These are phyloP conservation scores for Drosophila subsilvestris DNA, from an alignment of 2,888 invertebrate genomes.

Conservation along the genomic window DNA sequence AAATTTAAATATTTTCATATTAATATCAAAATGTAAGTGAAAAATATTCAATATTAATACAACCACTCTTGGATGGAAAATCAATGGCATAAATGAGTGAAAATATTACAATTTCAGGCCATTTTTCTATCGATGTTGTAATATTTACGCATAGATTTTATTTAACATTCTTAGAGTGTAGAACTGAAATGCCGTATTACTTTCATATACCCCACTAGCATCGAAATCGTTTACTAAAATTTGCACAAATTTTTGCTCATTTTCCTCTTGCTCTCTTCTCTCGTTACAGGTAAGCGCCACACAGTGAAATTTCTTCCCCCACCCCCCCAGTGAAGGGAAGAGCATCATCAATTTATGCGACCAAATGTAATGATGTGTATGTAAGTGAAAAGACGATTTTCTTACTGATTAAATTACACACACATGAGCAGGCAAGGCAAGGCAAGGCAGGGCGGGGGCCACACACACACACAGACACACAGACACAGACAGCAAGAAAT, in stretches of 20 bases:
- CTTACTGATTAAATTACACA: constrained; percentile 70
- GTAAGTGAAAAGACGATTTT: constrained; percentile 68
- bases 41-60: too few species aligned
- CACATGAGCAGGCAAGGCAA: constrained; percentile 36
- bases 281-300: constrained; percentile 60
- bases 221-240: constrained; percentile 27
- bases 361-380: constrained; percentile 52
- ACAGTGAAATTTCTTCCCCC: constrained; percentile 19
- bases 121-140: too few species aligned
- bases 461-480: constrained; percentile 12
- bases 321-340: constrained; percentile 1
- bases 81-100: too few species aligned
- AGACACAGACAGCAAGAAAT: neutral
- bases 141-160: too few species aligned
- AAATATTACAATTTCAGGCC: too few species aligned
- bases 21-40: too few species aligned
- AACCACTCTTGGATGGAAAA: too few species aligned
- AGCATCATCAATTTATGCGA: constrained; percentile 51
- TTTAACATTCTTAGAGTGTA: too few species aligned
- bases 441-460: neutral
- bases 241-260: constrained; percentile 30
- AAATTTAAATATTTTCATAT: too few species aligned
- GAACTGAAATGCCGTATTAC: neutral
- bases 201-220: constrained; percentile 1
- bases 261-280: constrained; percentile 3